A percentile compares a stretch with the other conserved stretches of the same genome.
These are phyloP conservation scores for Drosophila littoralis DNA, from an alignment of 1,140 invertebrate species.

Conservation along the genomic window DNA sequence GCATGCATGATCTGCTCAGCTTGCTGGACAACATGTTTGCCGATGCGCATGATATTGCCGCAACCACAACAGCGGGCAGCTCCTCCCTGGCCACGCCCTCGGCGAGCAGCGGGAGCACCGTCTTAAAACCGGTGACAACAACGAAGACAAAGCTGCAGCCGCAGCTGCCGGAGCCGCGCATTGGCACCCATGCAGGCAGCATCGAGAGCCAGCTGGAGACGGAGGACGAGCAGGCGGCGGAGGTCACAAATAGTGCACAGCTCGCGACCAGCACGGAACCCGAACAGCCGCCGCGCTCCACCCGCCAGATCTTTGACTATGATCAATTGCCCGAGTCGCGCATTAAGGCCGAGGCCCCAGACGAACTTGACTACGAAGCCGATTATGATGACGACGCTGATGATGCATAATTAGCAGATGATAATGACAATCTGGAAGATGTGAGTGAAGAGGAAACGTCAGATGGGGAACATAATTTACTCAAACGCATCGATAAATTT, in stretches of 20 bases:
- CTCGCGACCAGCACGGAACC: constrained; percentile 63
- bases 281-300: constrained; percentile 58
- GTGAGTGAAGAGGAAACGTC: constrained; percentile 26
- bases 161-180: constrained; percentile 69
- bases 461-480: constrained; percentile 63
- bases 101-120: constrained; percentile 45
- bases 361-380: constrained; percentile 20
- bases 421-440: constrained; percentile 24
- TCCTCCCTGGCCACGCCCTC: constrained; percentile 6
- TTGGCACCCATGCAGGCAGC: constrained; percentile 54
- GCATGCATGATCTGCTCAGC: constrained; percentile 73
- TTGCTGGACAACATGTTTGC: constrained; percentile 78
- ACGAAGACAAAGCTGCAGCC: constrained; percentile 51
- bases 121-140: constrained; percentile 59
- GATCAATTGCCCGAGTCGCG: constrained; percentile 82
- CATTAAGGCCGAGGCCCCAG: constrained; percentile 51
- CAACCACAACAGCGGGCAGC: constrained; percentile 8
- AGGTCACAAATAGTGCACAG: constrained; percentile 42
- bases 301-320: constrained; percentile 81
- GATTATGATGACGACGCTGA: constrained; percentile 9
- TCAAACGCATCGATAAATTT: constrained; percentile 78
- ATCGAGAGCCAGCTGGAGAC: constrained; percentile 54
- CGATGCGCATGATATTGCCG: constrained; percentile 62
- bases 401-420: constrained; percentile 37
- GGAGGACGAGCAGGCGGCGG: too few species aligned